phyloP scores from a whole-genome alignment of 1,140 invertebrate genomes.

The Bradysia coprophila region DNA sequence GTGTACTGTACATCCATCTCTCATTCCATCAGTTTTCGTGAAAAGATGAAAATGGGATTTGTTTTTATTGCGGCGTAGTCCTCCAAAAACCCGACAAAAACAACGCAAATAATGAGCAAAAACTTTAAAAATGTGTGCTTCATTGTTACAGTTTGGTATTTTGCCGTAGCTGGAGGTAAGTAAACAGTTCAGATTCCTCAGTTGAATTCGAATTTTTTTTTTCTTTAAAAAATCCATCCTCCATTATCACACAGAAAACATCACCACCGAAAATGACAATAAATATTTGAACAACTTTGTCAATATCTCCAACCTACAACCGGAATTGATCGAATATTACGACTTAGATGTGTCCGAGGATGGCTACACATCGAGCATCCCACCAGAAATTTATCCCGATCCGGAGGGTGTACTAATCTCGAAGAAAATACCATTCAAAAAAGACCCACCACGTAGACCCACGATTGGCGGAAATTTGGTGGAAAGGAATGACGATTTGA shows the following conservation, averaged over 20 bases:
- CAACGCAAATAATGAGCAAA: too few relatives aligned
- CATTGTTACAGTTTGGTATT: too few relatives aligned
- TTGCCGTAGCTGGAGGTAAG: too few relatives aligned
- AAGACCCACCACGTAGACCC: neutral
- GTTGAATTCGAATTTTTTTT: neutral
- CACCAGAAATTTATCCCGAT: conserved; percentile 3
- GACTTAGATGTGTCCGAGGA: conserved; percentile 1
- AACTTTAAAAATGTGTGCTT: too few relatives aligned
- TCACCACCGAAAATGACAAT: neutral
- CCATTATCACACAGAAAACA: neutral
- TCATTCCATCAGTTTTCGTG: too few relatives aligned
- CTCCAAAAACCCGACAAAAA: too few relatives aligned
- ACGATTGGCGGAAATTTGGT: conserved; percentile 1
- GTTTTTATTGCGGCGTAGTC: too few relatives aligned
- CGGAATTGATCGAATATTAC: conserved; percentile 5
- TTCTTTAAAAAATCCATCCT: neutral
- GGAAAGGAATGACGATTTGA: conserved; percentile 17
- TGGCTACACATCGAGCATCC: neutral
- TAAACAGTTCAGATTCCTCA: too few relatives aligned
- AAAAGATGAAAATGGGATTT: too few relatives aligned
- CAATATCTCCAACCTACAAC: conserved; percentile 1
- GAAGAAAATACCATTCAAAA: conserved; percentile 1
- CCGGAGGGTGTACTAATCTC: neutral
- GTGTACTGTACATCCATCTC: too few relatives aligned
- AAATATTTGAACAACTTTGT: conserved; percentile 2